Conservation (phyloP, 2,113 vertebrate genomes). For the Scomber japonicus region DNA sequence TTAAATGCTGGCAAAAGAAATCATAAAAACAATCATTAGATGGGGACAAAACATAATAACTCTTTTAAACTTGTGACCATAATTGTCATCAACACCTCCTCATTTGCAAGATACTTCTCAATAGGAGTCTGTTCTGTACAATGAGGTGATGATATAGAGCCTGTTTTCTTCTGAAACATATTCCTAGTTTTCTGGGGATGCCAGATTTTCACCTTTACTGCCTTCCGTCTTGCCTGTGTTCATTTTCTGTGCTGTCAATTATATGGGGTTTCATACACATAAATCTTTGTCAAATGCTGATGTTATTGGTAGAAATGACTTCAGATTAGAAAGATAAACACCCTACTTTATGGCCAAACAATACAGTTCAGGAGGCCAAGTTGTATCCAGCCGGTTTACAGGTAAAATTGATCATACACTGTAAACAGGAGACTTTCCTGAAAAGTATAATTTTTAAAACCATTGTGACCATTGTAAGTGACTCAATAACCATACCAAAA, state of each 20-base stretch:
- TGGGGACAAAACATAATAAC: neutral
- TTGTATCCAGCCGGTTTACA: no score
- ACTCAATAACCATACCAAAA: neutral
- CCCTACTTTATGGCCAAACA: neutral
- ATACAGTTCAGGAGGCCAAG: no score
- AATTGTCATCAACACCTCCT: slow-evolving; percentile 17
- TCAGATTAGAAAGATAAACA: slow-evolving; percentile 2
- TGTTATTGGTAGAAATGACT: neutral
- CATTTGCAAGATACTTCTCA: slow-evolving; percentile 6
- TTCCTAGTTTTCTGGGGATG: neutral
- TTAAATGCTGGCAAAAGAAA: neutral
- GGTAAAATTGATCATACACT: no score
- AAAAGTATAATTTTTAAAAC: slow-evolving; percentile 9
- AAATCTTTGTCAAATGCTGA: neutral
- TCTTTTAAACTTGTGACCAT: neutral
- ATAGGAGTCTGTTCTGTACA: neutral
- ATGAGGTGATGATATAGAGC: slow-evolving; percentile 14
- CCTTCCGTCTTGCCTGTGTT: neutral
- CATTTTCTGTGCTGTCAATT: neutral
- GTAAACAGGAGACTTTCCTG: neutral
- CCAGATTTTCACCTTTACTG: neutral
- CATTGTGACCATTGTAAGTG: neutral
- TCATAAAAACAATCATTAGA: neutral
- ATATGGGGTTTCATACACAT: neutral
- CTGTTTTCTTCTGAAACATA: slow-evolving; percentile 6